A percentile compares a stretch with the other conserved stretches of the same genome.
Evolutionary conservation across 2,113 vertebrate species (phyloP).

Genomic region (Delphinus delphis): DNA sequence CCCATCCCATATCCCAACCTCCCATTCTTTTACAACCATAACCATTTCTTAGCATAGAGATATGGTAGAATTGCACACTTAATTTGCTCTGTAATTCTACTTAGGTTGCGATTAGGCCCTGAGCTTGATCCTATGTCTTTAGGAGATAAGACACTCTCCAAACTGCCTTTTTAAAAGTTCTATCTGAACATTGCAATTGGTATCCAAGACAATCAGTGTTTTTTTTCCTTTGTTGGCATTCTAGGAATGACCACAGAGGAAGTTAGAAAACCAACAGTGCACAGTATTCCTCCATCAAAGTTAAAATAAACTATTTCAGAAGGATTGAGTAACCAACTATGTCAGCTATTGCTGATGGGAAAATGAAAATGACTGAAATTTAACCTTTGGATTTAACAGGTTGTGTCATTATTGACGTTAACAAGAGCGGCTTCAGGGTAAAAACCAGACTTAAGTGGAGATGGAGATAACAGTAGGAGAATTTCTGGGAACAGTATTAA

Average conservation of each 20-base stretch:
- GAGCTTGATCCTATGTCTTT: not conserved
- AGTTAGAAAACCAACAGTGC: not conserved
- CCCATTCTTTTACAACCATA: not conserved
- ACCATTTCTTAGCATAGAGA: not conserved
- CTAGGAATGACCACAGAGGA: no score
- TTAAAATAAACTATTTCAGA: not conserved
- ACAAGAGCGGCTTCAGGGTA: not conserved
- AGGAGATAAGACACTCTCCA: not conserved
- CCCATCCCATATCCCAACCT: not conserved
- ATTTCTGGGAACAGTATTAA: not conserved
- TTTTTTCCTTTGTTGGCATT: not conserved
- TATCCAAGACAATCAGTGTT: not conserved
- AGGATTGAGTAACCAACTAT: not conserved
- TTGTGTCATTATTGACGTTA: not conserved
- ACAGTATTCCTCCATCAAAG: not conserved
- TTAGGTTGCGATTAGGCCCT: not conserved
- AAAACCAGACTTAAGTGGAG: not conserved
- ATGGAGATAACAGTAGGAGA: not conserved
- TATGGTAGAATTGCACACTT: not conserved
- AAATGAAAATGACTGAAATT: not conserved
- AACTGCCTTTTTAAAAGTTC: not conserved
- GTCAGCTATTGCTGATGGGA: not conserved
- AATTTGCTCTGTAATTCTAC: not conserved
- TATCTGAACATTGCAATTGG: not conserved
- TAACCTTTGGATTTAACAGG: not conserved